These are phyloP conservation scores for Myathropa florea DNA, from an alignment of 2,888 invertebrate species.

Conservation along the genomic window DNA sequence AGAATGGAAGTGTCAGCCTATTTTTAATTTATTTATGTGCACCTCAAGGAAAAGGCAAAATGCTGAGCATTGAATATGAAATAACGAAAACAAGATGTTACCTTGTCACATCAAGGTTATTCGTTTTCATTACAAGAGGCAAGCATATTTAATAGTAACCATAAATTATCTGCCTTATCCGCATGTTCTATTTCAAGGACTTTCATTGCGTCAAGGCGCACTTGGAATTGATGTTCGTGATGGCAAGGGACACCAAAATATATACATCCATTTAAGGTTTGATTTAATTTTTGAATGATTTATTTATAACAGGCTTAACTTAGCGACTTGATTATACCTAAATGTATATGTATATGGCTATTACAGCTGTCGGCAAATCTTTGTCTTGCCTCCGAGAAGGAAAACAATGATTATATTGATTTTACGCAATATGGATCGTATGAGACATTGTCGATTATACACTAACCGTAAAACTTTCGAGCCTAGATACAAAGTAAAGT, in stretches of 20 bases:
- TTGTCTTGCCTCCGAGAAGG: no score
- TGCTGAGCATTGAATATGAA: not conserved
- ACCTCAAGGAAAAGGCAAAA: not conserved
- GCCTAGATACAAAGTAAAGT: no score
- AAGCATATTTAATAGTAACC: not conserved
- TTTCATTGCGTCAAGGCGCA: not conserved
- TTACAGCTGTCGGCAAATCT: no score
- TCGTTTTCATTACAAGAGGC: not conserved
- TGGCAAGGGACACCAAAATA: not conserved
- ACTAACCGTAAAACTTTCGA: no score
- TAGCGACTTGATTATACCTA: no score
- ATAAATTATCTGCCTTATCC: not conserved
- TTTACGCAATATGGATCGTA: no score
- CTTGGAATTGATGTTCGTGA: not conserved
- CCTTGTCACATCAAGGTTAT: not conserved
- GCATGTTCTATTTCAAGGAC: not conserved
- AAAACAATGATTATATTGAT: no score
- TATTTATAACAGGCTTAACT: no score
- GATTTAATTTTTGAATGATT: no score
- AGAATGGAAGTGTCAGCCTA: conserved; percentile 5
- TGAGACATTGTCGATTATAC: no score
- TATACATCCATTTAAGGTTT: not conserved
- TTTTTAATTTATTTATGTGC: conserved; percentile 36
- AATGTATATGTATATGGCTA: no score
- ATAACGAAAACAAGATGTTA: not conserved